Base-by-base conservation (phyloP, 2,113 vertebrate species). In the Sardina pilchardus region DNA sequence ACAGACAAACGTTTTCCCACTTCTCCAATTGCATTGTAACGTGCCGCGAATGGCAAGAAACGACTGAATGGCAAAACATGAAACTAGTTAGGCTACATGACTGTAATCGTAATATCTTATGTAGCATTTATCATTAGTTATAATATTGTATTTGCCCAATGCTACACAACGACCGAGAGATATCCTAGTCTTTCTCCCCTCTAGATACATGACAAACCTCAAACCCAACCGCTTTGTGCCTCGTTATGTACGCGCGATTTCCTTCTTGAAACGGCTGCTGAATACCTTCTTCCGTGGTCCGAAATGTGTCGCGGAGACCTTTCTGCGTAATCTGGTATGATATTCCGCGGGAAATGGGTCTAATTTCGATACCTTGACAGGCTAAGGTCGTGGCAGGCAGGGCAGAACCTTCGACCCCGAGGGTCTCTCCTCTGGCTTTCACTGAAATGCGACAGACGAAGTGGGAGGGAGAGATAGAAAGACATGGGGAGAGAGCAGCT, bases 321-420 rank as follows among this genome's bases (percentile, higher is more conserved):
- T 34, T 16, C 14, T 30, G 71, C 71, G 71, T 78, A 12, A 17
- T 78, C 14, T 78, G 71, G 30, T 17, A 78, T 16, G 30, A 78
- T 78, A 78, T 78, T 78, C 71, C 71, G 71, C 71, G 12, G 71
- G 71, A 78, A 78, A 78, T 78, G 17, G 14, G 30, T 78, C 19
- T 14, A 10, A 78, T 78, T 78, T 78, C 71, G 71, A 34, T 78
- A 78, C 30, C 30, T 78, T 78, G 30, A 78, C 71, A 86, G 93
- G 90, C 90, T 91, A 92, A 92, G 93, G 91, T 90, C 88, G 94
- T 90, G 89, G 91, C 90, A 85, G 89, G 91, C 91, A 92, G 96
- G 95, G 94, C 95, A 95, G 94, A 95, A 96, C 95, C 95, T 96
- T 94, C 95, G 96, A 96, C 95, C 96, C 94, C 89, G 91, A 82